Conservation (phyloP, 30 jellyfish, hydroid and myxozoan genomes). For the Turritopsis rubra region DNA sequence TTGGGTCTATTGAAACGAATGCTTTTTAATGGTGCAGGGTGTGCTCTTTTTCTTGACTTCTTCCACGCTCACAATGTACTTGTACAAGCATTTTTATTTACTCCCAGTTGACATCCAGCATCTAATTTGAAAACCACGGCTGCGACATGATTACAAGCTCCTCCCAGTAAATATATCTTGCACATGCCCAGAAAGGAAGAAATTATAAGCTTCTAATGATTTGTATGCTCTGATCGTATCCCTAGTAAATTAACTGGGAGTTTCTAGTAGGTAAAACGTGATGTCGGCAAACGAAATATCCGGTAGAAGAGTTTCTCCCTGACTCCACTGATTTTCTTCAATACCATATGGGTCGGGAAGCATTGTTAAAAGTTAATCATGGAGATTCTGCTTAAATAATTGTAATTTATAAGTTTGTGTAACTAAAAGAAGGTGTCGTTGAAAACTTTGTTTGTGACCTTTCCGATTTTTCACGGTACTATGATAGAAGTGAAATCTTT, state of each 20-base stretch:
- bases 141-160: background rate
- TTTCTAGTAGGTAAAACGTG: background rate
- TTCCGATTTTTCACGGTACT: too few species aligned
- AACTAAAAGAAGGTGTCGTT: too few species aligned
- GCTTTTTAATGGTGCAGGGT: background rate
- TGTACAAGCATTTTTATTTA: background rate
- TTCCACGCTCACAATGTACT: background rate
- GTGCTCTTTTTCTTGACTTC: background rate
- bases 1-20: background rate
- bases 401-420: too few species aligned
- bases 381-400: too few species aligned
- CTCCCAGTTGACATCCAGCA: background rate
- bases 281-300: background rate
- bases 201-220: background rate
- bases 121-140: background rate
- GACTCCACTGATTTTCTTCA: too few species aligned
- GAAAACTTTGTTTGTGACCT: too few species aligned
- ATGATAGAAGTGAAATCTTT: too few species aligned
- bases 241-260: background rate
- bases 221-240: background rate
- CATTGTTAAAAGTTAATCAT: background rate
- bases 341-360: too few species aligned
- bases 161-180: background rate
- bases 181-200: constrained; percentile 1
- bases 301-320: background rate